Evolutionary conservation across 35 echinoderm and acorn worm species (phyloP).

Genomic region (Apostichopus parvimensis): DNA sequence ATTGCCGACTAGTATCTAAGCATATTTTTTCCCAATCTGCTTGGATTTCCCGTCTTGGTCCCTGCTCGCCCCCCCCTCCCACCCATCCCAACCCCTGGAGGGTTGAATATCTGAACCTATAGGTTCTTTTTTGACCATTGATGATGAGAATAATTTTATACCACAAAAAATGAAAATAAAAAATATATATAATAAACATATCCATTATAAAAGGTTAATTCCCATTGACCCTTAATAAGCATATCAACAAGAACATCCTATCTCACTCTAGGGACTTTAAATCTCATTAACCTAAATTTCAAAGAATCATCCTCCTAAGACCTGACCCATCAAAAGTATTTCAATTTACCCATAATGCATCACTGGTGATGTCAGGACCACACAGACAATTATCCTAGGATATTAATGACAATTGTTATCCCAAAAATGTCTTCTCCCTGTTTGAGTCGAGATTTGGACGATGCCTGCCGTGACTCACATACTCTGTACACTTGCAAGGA

Average conservation of each 20-base stretch:
- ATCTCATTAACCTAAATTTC: constrained; percentile 6
- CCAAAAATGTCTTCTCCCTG: background rate
- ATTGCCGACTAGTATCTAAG: no score
- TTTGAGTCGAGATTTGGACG: background rate
- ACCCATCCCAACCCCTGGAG: no score
- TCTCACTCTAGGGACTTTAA: background rate
- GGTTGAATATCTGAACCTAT: no score
- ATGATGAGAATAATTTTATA: no score
- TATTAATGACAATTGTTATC: constrained; percentile 52
- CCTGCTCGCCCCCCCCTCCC: no score
- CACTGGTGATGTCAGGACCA: constrained; percentile 5
- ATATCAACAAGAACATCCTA: no score
- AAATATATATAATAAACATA: no score
- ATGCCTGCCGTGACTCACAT: background rate
- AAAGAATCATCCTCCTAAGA: background rate
- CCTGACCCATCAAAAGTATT: constrained; percentile 26
- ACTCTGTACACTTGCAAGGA: background rate
- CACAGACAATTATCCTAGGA: constrained; percentile 13
- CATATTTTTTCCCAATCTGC: no score
- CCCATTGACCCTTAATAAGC: background rate
- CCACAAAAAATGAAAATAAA: no score
- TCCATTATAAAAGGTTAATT: background rate
- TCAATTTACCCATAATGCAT: constrained; percentile 49
- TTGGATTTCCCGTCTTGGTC: no score
- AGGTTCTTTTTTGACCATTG: no score